These are phyloP conservation scores for Parazoanthus darwini DNA, from an alignment of 92 coral and sea anemone genomes.

Conservation along the genomic window DNA sequence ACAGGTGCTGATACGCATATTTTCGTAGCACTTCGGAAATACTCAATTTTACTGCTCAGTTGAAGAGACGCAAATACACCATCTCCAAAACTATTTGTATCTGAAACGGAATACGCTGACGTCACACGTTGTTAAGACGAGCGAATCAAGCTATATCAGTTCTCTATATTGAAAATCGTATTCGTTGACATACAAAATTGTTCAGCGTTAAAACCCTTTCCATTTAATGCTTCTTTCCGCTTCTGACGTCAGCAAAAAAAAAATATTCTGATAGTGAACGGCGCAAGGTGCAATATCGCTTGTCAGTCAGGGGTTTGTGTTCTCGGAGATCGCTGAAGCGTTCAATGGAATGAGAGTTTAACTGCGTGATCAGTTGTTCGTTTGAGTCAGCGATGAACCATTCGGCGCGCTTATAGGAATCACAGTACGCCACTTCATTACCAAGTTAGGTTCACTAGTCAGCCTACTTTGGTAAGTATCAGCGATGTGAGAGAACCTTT, in stretches of 20 bases:
- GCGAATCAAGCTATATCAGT: neutral
- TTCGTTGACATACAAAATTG: neutral
- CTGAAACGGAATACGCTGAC: neutral
- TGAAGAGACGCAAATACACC: neutral
- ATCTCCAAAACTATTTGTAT: neutral
- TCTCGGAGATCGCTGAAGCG: neutral
- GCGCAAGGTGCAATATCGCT: neutral
- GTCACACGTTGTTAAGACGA: neutral
- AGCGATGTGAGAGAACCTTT: neutral
- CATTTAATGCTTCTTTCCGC: neutral
- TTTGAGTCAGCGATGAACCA: too few relatives aligned
- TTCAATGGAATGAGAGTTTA: too few relatives aligned
- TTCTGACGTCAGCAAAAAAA: neutral
- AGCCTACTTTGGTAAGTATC: neutral
- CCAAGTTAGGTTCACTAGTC: too few relatives aligned
- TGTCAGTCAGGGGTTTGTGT: neutral
- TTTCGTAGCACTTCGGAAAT: neutral
- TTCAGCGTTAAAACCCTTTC: neutral
- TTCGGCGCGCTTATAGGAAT: too few relatives aligned
- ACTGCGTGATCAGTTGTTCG: too few relatives aligned
- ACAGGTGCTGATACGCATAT: neutral
- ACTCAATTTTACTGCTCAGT: neutral
- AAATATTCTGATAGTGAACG: neutral
- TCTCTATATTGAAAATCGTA: neutral
- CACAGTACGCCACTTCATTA: too few relatives aligned